phyloP scores from a whole-genome alignment of 1,140 invertebrate genomes.

The Ceratoteleas bidentatus region DNA sequence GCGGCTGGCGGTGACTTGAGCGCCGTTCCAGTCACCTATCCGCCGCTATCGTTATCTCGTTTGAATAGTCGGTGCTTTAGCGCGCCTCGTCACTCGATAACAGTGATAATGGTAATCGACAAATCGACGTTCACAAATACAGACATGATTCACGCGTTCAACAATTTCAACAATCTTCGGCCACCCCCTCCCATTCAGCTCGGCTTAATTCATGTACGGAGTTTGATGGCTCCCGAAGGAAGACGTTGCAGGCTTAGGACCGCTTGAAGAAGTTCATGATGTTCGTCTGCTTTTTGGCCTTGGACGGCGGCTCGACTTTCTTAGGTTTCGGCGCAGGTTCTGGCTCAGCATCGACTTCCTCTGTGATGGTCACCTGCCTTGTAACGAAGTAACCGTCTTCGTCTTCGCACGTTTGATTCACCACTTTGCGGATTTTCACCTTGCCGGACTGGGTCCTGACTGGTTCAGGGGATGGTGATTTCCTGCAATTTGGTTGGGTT shows the following conservation, averaged over 20 bases:
- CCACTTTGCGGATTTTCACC: too few species aligned
- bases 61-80: slow-evolving; percentile 34
- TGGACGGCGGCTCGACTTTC: slow-evolving; percentile 32
- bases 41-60: slow-evolving; percentile 38
- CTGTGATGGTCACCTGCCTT: slow-evolving; percentile 74
- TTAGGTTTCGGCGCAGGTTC: slow-evolving; percentile 46
- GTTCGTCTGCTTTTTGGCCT: slow-evolving; percentile 69
- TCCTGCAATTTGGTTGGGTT: too few species aligned
- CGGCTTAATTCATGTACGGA: too few species aligned
- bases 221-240: too few species aligned
- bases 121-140: slow-evolving; percentile 27
- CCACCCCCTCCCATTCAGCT: too few species aligned
- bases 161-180: not conserved
- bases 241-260: too few species aligned
- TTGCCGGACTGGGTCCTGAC: too few species aligned
- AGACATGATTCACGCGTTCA: slow-evolving; percentile 27
- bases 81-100: slow-evolving; percentile 27
- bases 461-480: too few species aligned
- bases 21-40: not conserved
- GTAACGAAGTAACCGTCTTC: too few species aligned
- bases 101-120: slow-evolving; percentile 20
- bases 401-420: too few species aligned
- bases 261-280: slow-evolving; percentile 74
- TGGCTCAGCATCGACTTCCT: slow-evolving; percentile 71
- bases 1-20: slow-evolving; percentile 7